A percentile compares a stretch with the other conserved stretches of the same genome.
These are phyloP conservation scores for Octonoba sinensis DNA, from an alignment of 2,888 invertebrate species.

Conservation along the genomic window DNA sequence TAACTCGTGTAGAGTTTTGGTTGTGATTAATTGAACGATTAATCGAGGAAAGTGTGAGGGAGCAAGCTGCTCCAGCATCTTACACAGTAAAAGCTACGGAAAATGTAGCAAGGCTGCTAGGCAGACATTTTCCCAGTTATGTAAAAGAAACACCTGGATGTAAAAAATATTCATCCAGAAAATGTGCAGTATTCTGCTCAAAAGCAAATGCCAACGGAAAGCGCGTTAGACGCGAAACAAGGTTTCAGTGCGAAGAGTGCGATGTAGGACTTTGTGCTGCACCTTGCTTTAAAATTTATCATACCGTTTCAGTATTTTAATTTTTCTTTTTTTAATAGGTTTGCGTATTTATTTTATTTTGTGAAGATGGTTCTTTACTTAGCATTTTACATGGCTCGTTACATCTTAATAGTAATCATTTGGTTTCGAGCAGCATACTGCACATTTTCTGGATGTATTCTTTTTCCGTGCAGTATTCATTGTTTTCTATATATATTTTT, in stretches of 20 bases:
- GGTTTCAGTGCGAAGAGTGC: constrained; percentile 9
- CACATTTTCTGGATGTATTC: too few relatives aligned
- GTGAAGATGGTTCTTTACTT: too few relatives aligned
- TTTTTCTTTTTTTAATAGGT: background rate
- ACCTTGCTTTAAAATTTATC: constrained; percentile 2
- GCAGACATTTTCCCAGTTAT: constrained; percentile 6
- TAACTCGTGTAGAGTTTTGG: constrained; percentile 11
- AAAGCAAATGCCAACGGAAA: constrained; percentile 9
- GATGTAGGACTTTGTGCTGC: constrained; percentile 11
- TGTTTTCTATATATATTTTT: too few relatives aligned
- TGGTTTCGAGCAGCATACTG: too few relatives aligned
- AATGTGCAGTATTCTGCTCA: constrained; percentile 2
- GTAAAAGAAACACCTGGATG: background rate
- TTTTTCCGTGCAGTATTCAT: too few relatives aligned
- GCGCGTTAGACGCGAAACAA: background rate
- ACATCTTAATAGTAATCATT: too few relatives aligned
- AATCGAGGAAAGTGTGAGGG: background rate
- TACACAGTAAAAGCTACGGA: background rate
- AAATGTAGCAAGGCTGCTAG: background rate
- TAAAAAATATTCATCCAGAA: constrained; percentile 1
- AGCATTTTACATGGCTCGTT: too few relatives aligned
- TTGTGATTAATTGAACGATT: background rate
- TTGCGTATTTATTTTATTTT: too few relatives aligned
- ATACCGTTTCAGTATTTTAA: background rate
- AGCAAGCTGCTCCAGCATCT: background rate